A percentile compares a stretch with the other conserved stretches of the same genome.
phyloP scores from a whole-genome alignment of 2,888 invertebrate species.

The Macrophya alboannulata region DNA sequence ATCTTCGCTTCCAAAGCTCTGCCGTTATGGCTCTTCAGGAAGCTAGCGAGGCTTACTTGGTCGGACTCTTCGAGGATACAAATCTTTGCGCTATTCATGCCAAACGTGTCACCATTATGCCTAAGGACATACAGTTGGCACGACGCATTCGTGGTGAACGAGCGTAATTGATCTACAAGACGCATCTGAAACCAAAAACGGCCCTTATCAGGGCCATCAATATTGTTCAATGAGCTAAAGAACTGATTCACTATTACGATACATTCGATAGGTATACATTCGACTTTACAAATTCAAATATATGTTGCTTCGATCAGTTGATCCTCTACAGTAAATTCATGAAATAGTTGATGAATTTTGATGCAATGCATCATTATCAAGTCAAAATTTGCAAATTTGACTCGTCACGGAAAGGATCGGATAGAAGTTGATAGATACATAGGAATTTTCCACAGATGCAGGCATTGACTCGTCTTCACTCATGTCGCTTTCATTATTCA shows the following conservation, averaged over 20 bases:
- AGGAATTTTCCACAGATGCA: no score
- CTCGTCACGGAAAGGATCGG: no score
- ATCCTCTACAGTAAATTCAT: neutral
- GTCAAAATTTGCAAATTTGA: no score
- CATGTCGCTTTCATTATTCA: no score
- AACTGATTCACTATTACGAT: neutral
- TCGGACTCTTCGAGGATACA: slow-evolving; percentile 87
- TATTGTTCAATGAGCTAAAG: neutral
- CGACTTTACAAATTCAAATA: no score
- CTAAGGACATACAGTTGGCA: slow-evolving; percentile 56
- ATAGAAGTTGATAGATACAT: no score
- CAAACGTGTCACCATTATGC: slow-evolving; percentile 58
- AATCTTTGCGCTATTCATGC: slow-evolving; percentile 59
- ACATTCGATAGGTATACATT: no score
- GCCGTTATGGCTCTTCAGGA: slow-evolving; percentile 87
- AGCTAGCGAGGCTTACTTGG: slow-evolving; percentile 84
- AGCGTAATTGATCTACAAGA: slow-evolving; percentile 41
- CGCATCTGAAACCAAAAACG: neutral
- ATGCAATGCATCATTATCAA: no score
- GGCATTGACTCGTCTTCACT: no score
- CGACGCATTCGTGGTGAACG: slow-evolving; percentile 59
- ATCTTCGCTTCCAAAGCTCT: slow-evolving; percentile 86
- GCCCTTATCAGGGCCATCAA: slow-evolving; percentile 54
- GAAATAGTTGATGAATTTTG: no score
- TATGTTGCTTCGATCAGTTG: no score